phyloP scores from a whole-genome alignment of 2,888 invertebrate genomes.

The Spodoptera picta region DNA sequence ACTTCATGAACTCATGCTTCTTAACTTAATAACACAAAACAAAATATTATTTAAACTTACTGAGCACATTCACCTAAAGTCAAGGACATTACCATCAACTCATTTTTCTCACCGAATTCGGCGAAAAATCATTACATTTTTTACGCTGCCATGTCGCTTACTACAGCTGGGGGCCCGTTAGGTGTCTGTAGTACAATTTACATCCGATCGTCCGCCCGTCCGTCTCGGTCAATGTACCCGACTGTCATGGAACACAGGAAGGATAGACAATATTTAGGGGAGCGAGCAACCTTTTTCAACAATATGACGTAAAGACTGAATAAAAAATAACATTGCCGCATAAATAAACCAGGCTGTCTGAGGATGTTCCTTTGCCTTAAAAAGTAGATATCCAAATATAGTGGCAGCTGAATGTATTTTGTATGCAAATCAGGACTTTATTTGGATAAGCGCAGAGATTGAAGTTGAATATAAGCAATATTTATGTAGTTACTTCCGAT shows the following conservation, averaged over 20 bases:
- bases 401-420: constrained; percentile 13
- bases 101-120: constrained; percentile 20
- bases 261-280: constrained; percentile 40
- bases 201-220: constrained; percentile 50
- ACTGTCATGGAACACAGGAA: constrained; percentile 60
- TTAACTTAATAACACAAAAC: too few relatives aligned
- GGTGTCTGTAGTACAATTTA: constrained; percentile 56
- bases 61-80: constrained; percentile 23
- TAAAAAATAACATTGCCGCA: constrained; percentile 22
- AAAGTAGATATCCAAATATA: constrained; percentile 4
- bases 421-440: constrained; percentile 26
- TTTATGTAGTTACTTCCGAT: constrained; percentile 19
- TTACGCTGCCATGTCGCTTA: constrained; percentile 17
- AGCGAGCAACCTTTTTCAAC: constrained; percentile 25
- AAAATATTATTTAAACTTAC: not conserved
- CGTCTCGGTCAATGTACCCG: constrained; percentile 61
- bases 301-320: constrained; percentile 21
- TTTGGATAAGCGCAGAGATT: constrained; percentile 17
- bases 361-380: constrained; percentile 10
- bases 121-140: constrained; percentile 19
- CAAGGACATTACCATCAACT: constrained; percentile 31
- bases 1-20: too few relatives aligned
- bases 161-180: constrained; percentile 51
- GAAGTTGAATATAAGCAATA: constrained; percentile 7
- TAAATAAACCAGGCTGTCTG: constrained; percentile 7